Base-by-base conservation (phyloP, 2,797 vertebrate genomes). In the Columba guinea region DNA sequence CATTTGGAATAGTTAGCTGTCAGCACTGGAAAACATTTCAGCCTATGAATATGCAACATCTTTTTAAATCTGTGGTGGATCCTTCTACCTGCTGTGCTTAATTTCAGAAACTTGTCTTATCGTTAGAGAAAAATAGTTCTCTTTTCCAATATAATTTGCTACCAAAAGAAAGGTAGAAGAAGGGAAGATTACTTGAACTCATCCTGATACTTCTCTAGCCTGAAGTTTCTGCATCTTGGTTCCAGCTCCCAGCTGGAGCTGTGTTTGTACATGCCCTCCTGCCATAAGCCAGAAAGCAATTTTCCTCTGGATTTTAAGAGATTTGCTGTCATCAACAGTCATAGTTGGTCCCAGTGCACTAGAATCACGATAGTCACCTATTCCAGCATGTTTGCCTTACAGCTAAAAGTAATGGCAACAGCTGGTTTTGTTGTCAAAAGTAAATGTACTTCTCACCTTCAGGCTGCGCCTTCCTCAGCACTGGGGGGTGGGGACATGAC, bases 81-180 rank as follows among this genome's bases (percentile, higher is more conserved):
- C 34, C 95, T 95, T 90, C 58, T 84, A 88, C 92, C 87, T 95
- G 85, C 90, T 95, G 90, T 86, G 90, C 52, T 41, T 95, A 67
- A 93, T 96, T 96, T 95, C 86, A 84, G 84, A 91, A 83, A 74
- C 52, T 48, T 4, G 1, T 69, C 41, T 93, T 95, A 71, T 76
- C 89, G 56, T 93, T 93, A 92, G 37, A 91, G 70, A 64, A 93
- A 93, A 95, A 79, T 16, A 79, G 46, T 78, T 74, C 26, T 76
- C 35, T 84, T 85, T 82, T 88, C 71, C 41, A 46, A 24, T n/a
- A 53, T 26, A 55, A 48, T 84, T 67, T 88, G 49, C 39, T 84
- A 79, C 14, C 9, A 60, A 69, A 93, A 88, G 44, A 22, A 83
- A 67, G 52, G 35, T 1, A 9, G 9, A 35, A 73, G 35, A 88